Evolutionary conservation across 1,140 invertebrate genomes (phyloP), one percentile per base, ranked within the genome.

Genomic region (Pseudomyrmex dendroicus): DNA sequence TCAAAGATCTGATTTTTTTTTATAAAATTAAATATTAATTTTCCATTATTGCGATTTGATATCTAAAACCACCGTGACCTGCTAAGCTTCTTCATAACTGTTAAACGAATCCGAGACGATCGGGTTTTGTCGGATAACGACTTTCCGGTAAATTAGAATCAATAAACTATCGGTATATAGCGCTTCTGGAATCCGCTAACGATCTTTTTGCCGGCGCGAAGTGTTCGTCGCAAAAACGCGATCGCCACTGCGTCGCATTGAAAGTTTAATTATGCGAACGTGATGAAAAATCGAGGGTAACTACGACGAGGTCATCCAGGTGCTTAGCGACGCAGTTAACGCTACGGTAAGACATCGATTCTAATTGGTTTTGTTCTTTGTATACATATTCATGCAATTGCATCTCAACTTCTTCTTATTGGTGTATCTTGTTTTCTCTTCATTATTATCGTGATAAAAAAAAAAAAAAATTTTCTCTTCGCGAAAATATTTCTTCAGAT

Each of bases 81-180:
- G 66, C 44, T 50, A 52, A 70, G 63, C 72, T 80, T 80, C 66
- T 80, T 80, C 22, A 20, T 59, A 59, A 48, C 15, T 46, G 17
- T 54, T 48, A 48, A 72, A 80, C 48, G 72, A 72, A 80, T 72
- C 56, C 17, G 44, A 61, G 76, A 70, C 22, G 56, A 46, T 80
- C 20, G 61, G 72, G 68, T 83, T 83, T 76, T 76, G 72, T 67
- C 44, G 15, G 82, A 63, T 83, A 83, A 83, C 52, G 82, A 83
- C 82, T 83, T 83, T 83, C 82, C 82, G 73, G 82, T 83, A 83
- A 83, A 83, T 83, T 83, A 76, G 82, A 83, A 83, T 83, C 82
- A 73, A 83, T 83, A 83, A 83, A 83, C 72, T 80, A 80, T 80
- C 76, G 76, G 72, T 35, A 35, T 80, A 80, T 80, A 80, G 54